These are phyloP conservation scores for Cepphus grylle DNA, from an alignment of 2,113 vertebrate species.

Conservation along the genomic window DNA sequence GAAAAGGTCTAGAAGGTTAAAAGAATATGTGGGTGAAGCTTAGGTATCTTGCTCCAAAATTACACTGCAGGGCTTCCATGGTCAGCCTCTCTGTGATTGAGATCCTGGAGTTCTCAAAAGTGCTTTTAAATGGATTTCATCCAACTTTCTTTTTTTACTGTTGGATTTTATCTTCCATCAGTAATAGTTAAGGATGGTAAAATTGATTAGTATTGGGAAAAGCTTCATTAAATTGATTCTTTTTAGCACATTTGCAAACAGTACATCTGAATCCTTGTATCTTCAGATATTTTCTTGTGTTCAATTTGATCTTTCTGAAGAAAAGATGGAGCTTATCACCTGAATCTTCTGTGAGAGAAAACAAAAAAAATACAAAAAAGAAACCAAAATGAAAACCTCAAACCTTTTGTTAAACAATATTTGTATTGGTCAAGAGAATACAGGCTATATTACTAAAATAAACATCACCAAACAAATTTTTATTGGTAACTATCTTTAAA, in stretches of 20 bases:
- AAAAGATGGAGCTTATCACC: not conserved
- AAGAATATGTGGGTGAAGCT: not conserved
- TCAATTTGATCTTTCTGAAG: not conserved
- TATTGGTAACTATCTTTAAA: not conserved
- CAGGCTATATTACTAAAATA: not conserved
- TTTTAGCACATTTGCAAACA: not conserved
- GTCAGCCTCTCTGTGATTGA: not conserved
- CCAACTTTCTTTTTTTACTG: not conserved
- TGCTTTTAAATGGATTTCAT: not conserved
- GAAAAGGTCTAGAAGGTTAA: not conserved
- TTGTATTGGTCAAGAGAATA: not conserved
- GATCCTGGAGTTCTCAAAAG: not conserved
- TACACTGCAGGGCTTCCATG: not conserved
- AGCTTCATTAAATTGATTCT: not conserved
- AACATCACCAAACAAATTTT: not conserved
- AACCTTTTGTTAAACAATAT: not conserved
- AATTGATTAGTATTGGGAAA: not conserved
- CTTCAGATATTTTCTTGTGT: not conserved
- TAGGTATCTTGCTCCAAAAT: not conserved
- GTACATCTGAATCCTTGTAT: not conserved
- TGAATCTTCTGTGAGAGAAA: not conserved
- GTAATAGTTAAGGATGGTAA: not conserved
- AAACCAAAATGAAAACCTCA: too few species aligned
- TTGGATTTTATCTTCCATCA: not conserved
- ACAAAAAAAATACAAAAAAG: not conserved